Conservation (phyloP, 2,888 invertebrate genomes). For the Tineola bisselliella region DNA sequence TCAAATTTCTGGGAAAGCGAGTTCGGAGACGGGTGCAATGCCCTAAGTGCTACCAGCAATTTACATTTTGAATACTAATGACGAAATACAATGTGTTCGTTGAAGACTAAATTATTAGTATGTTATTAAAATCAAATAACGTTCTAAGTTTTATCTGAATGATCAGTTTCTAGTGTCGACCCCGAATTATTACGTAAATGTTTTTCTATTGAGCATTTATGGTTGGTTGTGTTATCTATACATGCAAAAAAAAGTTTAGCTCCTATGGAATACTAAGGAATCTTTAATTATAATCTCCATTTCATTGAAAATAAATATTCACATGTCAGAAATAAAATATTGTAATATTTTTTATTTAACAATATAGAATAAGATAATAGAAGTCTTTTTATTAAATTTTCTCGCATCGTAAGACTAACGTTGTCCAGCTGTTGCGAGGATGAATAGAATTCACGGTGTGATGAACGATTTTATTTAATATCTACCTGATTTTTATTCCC, state of each 20-base stretch:
- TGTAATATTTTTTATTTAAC: neutral
- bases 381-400: constrained; percentile 60
- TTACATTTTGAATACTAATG: constrained; percentile 65
- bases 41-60: constrained; percentile 50
- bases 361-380: neutral
- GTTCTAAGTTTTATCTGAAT: no score
- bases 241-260: no score
- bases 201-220: no score
- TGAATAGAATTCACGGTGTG: neutral
- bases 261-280: no score
- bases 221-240: no score
- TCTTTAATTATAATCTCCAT: no score
- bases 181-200: no score
- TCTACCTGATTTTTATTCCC: constrained; percentile 2
- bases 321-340: neutral
- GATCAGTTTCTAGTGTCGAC: no score
- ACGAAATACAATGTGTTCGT: constrained; percentile 37
- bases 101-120: constrained; percentile 24
- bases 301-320: no score
- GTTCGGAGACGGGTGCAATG: constrained; percentile 56
- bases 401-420: constrained; percentile 62
- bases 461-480: neutral
- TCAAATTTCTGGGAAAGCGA: constrained; percentile 57
- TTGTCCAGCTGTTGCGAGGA: constrained; percentile 52
- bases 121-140: neutral